phyloP scores from a whole-genome alignment of 2,797 vertebrate genomes.

The Enteromius unitaeniatus region DNA sequence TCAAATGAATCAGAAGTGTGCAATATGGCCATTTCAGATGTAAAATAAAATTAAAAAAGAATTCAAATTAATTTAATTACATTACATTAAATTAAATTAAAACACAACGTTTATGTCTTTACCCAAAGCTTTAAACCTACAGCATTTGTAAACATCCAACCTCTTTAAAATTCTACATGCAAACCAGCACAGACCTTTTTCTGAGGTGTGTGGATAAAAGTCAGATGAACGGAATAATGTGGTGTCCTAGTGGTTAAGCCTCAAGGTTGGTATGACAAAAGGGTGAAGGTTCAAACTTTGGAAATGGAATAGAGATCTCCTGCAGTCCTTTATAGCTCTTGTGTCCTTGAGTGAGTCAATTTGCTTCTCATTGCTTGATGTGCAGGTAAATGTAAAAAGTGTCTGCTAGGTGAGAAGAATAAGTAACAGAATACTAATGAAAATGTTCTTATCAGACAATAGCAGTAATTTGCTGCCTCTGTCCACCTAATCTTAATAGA shows the following conservation, averaged over 20 bases:
- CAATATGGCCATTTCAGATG: not conserved
- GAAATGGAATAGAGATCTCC: conserved; percentile 19
- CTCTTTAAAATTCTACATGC: not conserved
- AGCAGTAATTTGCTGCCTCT: not conserved
- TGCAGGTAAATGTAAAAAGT: conserved; percentile 9
- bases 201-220: not conserved
- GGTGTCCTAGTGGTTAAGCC: not conserved
- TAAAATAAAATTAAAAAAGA: not conserved
- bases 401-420: not conserved
- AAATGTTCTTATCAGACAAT: not conserved
- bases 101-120: not conserved
- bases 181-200: not conserved
- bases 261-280: conserved; percentile 8
- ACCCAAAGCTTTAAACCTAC: not conserved
- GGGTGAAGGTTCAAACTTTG: conserved; percentile 10
- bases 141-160: not conserved
- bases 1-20: not conserved
- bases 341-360: not conserved
- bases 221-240: conserved; percentile 23
- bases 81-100: not conserved
- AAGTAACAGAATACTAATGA: not conserved
- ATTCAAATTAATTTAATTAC: no score
- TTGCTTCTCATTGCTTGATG: conserved; percentile 10
- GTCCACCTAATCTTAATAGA: not conserved
- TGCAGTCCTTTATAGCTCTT: not conserved